phyloP scores from a whole-genome alignment of 1,140 invertebrate genomes.

The Drosophila grimshawi region DNA sequence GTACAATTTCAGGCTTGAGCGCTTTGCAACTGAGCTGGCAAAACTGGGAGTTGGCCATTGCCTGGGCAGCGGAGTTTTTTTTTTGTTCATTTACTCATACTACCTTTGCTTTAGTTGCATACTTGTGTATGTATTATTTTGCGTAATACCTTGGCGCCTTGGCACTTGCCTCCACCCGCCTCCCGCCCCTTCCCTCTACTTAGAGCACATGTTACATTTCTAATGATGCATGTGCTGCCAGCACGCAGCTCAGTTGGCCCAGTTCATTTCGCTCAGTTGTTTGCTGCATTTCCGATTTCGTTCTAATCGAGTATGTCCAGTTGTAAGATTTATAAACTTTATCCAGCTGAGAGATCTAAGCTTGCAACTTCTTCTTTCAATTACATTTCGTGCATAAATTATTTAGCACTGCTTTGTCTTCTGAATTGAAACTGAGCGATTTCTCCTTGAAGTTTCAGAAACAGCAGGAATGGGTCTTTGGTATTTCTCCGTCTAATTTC shows the following conservation, averaged over 20 bases:
- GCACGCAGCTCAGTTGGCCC: slow-evolving; percentile 39
- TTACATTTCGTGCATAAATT: neutral
- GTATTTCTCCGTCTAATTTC: too few species aligned
- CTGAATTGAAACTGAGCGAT: too few species aligned
- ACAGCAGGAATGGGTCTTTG: too few species aligned
- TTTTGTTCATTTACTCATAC: too few species aligned
- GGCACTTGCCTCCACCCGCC: slow-evolving; percentile 16
- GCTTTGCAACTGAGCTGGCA: slow-evolving; percentile 27
- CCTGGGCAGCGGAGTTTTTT: neutral
- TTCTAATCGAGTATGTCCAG: slow-evolving; percentile 17
- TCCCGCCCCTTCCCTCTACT: too few species aligned
- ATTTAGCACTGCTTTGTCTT: neutral
- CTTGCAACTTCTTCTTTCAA: neutral
- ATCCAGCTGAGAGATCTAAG: slow-evolving; percentile 3
- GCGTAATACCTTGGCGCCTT: slow-evolving; percentile 61
- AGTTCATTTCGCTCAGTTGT: slow-evolving; percentile 27
- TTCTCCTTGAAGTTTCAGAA: too few species aligned
- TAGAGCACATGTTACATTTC: slow-evolving; percentile 71
- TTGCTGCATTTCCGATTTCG: slow-evolving; percentile 7
- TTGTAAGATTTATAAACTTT: slow-evolving; percentile 14
- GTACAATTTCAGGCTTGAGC: slow-evolving; percentile 80
- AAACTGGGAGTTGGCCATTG: slow-evolving; percentile 3
- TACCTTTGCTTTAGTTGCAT: too few species aligned
- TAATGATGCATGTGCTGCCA: slow-evolving; percentile 75
- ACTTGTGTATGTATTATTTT: slow-evolving; percentile 20